phyloP scores from a whole-genome alignment of 1,140 invertebrate genomes.

The Ceratina calcarata region DNA sequence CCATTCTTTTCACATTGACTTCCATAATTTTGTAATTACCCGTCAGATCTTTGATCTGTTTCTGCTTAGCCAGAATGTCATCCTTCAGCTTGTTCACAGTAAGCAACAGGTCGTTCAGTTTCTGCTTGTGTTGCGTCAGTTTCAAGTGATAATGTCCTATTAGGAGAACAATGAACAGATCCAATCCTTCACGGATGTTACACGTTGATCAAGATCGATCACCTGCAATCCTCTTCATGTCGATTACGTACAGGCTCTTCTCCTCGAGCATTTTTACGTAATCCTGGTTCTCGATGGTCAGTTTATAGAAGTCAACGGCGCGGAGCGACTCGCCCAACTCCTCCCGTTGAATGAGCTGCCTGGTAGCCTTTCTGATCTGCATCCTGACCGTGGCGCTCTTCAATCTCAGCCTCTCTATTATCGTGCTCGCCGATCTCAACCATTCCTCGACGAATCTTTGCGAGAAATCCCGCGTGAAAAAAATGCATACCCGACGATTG shows the following conservation, averaged over 20 bases:
- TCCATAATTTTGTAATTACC: conserved; percentile 51
- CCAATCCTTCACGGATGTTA: not conserved
- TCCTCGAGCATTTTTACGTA: conserved; percentile 76
- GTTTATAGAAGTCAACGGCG: conserved; percentile 81
- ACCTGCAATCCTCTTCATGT: conserved; percentile 80
- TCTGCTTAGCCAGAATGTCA: conserved; percentile 56
- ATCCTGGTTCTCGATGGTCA: conserved; percentile 81
- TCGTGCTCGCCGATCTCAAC: conserved; percentile 76
- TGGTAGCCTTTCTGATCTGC: conserved; percentile 77
- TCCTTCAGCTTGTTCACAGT: conserved; percentile 73
- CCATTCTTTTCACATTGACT: conserved; percentile 69
- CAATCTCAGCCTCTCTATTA: conserved; percentile 80
- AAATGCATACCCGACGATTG: conserved; percentile 8
- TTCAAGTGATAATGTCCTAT: conserved; percentile 70
- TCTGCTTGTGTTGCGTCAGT: conserved; percentile 78
- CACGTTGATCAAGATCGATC: not conserved
- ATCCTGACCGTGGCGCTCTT: conserved; percentile 80
- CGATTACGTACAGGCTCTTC: conserved; percentile 76
- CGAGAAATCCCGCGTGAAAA: not conserved
- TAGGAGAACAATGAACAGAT: not conserved
- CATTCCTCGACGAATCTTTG: conserved; percentile 79
- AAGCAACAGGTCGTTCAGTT: conserved; percentile 75
- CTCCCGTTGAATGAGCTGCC: conserved; percentile 77
- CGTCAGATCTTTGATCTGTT: conserved; percentile 57
- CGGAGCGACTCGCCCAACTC: conserved; percentile 79